Evolutionary conservation across 2,113 vertebrate species (phyloP).

Genomic region (Gallinago paraguaiae): DNA sequence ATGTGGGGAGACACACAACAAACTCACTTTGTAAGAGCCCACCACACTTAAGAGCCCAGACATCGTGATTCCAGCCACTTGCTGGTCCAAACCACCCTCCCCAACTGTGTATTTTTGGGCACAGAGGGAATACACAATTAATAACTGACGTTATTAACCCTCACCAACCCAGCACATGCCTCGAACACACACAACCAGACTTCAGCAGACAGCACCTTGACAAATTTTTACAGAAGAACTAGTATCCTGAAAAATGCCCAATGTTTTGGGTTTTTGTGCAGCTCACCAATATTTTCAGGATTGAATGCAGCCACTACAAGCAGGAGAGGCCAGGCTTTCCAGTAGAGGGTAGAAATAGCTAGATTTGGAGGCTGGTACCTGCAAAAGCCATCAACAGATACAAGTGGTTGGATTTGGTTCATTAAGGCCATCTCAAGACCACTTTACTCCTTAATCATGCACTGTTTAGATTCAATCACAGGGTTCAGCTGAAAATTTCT

Average conservation of each 20-base stretch:
- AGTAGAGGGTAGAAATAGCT: constrained; percentile 95
- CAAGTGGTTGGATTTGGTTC: not conserved
- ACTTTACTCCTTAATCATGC: not conserved
- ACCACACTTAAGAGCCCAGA: not conserved
- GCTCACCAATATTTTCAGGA: constrained; percentile 94
- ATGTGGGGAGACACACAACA: not conserved
- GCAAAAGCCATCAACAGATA: not conserved
- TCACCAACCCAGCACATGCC: not conserved
- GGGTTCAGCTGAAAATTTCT: not conserved
- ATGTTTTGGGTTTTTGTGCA: not conserved
- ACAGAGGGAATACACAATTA: not conserved
- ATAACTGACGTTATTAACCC: not conserved
- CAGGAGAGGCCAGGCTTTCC: constrained; percentile 96
- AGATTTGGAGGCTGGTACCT: constrained; percentile 96
- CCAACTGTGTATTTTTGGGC: not conserved
- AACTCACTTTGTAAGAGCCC: not conserved
- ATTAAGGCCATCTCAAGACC: not conserved
- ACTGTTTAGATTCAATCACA: not conserved
- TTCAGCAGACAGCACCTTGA: not conserved
- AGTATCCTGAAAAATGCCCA: not conserved
- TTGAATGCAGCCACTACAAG: constrained; percentile 96
- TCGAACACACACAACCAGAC: not conserved
- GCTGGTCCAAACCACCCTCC: not conserved
- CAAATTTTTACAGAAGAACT: not conserved
- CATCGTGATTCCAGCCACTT: not conserved